Percentiles rank a stretch among this genome's conserved stretches.
These are phyloP conservation scores for Pilophorus perplexus DNA, from an alignment of 2,888 invertebrate genomes.

Conservation along the genomic window DNA sequence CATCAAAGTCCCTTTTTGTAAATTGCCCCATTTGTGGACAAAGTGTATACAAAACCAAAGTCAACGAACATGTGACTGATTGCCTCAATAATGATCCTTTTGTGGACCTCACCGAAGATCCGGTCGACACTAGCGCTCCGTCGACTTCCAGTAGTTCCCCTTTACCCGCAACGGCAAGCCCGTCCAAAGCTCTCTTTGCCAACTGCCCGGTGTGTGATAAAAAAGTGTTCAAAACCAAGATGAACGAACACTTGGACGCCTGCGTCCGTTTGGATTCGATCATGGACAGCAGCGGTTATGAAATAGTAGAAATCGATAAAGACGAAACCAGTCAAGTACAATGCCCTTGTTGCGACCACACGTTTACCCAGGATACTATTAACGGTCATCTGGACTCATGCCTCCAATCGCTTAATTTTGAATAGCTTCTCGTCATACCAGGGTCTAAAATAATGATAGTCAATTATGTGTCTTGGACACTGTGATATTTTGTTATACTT, in stretches of 20 bases:
- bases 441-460: neutral
- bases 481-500: neutral
- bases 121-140: neutral
- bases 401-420: slow-evolving; percentile 17
- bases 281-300: slow-evolving; percentile 39
- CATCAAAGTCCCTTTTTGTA: slow-evolving; percentile 15
- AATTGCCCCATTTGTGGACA: slow-evolving; percentile 48
- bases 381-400: slow-evolving; percentile 43
- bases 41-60: slow-evolving; percentile 42
- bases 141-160: slow-evolving; percentile 19
- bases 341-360: slow-evolving; percentile 41
- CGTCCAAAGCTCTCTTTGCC: slow-evolving; percentile 13
- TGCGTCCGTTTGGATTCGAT: slow-evolving; percentile 46
- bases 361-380: slow-evolving; percentile 16
- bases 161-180: neutral
- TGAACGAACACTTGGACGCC: slow-evolving; percentile 49
- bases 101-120: slow-evolving; percentile 6
- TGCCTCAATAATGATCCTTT: slow-evolving; percentile 43
- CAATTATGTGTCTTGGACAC: neutral
- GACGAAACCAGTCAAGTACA: slow-evolving; percentile 4
- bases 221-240: slow-evolving; percentile 42
- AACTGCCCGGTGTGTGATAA: slow-evolving; percentile 49
- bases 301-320: slow-evolving; percentile 31
- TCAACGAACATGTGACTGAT: slow-evolving; percentile 49
- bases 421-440: neutral